phyloP scores from a whole-genome alignment of 2,888 invertebrate genomes.

The Caenorhabditis macrosperma region DNA sequence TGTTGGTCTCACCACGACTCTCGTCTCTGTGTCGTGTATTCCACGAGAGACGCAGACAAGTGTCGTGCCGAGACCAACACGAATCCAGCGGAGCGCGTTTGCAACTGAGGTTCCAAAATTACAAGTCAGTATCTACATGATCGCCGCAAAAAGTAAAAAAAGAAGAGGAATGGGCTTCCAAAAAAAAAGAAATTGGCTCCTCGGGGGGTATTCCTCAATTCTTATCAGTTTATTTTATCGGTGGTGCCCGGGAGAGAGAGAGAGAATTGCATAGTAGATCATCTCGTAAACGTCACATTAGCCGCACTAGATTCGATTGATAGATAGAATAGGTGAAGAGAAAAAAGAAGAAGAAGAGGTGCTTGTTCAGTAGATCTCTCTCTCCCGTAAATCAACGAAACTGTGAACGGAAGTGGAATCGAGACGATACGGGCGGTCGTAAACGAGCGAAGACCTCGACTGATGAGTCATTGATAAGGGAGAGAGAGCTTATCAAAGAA shows the following conservation, averaged over 20 bases:
- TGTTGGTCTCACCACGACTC: no score
- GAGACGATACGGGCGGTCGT: neutral
- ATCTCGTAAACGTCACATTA: conserved; percentile 24
- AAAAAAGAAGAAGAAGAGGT: neutral
- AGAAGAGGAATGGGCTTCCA: neutral
- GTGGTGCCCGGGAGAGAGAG: neutral
- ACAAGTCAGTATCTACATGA: no score
- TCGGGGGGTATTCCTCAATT: no score
- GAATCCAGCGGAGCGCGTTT: no score
- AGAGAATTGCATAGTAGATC: no score
- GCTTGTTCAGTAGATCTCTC: neutral
- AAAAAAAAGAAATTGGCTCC: neutral
- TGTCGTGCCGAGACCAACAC: no score
- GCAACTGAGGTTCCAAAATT: no score
- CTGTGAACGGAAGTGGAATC: conserved; percentile 24
- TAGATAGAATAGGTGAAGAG: neutral
- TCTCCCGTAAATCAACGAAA: conserved; percentile 15
- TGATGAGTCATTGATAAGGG: neutral
- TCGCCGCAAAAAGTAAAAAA: conserved; percentile 1
- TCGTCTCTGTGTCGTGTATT: no score
- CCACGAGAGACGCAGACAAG: no score
- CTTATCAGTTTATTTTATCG: conserved; percentile 1
- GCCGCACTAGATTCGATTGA: conserved; percentile 1
- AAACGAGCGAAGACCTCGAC: neutral
- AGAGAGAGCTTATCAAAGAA: neutral